Conservation (phyloP, 2,113 vertebrate species). For the Notothenia coriiceps region DNA sequence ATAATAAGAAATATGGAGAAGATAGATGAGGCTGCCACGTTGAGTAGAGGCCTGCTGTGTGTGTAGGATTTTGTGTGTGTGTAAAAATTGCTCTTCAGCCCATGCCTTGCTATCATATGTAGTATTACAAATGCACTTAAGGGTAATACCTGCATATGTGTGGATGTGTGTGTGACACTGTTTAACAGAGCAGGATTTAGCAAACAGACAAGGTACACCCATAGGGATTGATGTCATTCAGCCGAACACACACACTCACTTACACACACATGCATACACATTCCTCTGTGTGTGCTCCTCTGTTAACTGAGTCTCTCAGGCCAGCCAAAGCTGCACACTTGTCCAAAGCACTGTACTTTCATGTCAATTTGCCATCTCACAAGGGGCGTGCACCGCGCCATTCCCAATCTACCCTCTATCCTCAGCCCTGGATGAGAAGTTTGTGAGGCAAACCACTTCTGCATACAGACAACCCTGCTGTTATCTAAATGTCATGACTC, state of each 20-base stretch:
- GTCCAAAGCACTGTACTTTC: constrained; percentile 69
- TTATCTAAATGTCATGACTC: background rate
- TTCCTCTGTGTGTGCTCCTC: constrained; percentile 9
- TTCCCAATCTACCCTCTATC: constrained; percentile 27
- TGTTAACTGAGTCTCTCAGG: constrained; percentile 46
- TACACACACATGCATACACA: background rate
- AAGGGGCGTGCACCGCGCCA: constrained; percentile 17
- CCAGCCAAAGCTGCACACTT: constrained; percentile 43
- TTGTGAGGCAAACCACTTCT: constrained; percentile 36
- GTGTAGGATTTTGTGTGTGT: background rate
- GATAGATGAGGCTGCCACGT: constrained; percentile 70
- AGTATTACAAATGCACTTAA: constrained; percentile 13
- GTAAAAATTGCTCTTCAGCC: background rate
- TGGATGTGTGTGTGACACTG: background rate
- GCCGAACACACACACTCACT: constrained; percentile 15
- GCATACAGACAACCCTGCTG: background rate
- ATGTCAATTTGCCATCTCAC: constrained; percentile 68
- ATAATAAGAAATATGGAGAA: constrained; percentile 75
- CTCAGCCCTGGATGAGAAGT: constrained; percentile 30
- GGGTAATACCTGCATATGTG: constrained; percentile 12
- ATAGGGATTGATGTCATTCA: constrained; percentile 37
- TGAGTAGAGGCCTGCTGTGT: constrained; percentile 40
- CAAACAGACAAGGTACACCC: constrained; percentile 39
- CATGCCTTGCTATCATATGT: constrained; percentile 25
- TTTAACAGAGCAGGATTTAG: constrained; percentile 12